phyloP scores from a whole-genome alignment of 2,797 vertebrate species.

The Potorous gilbertii region DNA sequence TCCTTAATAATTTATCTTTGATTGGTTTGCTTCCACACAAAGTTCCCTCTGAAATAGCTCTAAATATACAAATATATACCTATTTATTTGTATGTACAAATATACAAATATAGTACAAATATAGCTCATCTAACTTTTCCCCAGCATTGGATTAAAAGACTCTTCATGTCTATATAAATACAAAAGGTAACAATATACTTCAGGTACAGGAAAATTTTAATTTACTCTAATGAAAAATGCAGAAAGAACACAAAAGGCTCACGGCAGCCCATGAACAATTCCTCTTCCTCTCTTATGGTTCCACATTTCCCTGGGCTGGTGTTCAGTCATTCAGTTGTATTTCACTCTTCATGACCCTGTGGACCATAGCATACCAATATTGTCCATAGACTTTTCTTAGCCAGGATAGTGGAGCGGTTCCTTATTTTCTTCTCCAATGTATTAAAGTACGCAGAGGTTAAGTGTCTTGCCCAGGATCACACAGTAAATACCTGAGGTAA shows the following conservation, averaged over 20 bases:
- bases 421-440: background rate
- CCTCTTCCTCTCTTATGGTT: background rate
- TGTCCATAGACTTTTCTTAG: background rate
- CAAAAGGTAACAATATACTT: background rate
- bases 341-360: background rate
- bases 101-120: no score
- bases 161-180: background rate
- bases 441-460: background rate
- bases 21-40: background rate
- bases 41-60: background rate
- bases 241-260: background rate
- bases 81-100: no score
- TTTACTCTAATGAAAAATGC: background rate
- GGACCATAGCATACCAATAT: background rate
- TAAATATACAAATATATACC: no score
- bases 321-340: background rate
- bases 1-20: background rate
- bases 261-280: background rate
- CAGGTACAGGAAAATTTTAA: background rate
- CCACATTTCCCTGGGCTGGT: background rate
- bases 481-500: no score
- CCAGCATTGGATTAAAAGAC: background rate
- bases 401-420: background rate
- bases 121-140: background rate
- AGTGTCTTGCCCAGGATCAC: background rate